phyloP scores from a whole-genome alignment of 2,797 vertebrate genomes.

The Tokudaia muenninki region DNA sequence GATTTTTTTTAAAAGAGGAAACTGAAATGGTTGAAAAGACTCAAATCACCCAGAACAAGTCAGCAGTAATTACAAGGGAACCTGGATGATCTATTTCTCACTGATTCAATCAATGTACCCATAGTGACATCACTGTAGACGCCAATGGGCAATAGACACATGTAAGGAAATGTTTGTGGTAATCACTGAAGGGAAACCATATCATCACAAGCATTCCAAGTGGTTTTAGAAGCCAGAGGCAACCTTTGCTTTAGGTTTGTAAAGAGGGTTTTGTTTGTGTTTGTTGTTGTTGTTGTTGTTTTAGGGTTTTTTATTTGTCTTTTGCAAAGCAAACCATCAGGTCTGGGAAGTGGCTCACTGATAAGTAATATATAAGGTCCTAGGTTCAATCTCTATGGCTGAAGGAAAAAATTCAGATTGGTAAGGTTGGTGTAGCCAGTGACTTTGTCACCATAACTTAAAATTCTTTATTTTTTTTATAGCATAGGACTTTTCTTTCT shows the following conservation, averaged over 20 bases:
- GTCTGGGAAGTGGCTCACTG: background rate
- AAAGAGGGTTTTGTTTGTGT: background rate
- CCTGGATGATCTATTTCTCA: background rate
- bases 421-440: background rate
- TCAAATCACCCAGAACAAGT: background rate
- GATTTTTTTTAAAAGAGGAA: background rate
- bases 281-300: too few relatives aligned
- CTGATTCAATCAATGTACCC: background rate
- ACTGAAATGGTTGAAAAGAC: conserved; percentile 23
- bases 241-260: background rate
- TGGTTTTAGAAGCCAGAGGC: conserved; percentile 4
- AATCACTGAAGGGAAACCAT: background rate
- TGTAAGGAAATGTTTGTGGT: background rate
- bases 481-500: too few relatives aligned
- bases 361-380: too few relatives aligned
- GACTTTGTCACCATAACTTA: background rate
- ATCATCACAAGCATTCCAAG: background rate
- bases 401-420: background rate
- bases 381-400: background rate
- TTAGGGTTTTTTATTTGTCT: background rate
- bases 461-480: background rate
- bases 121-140: background rate
- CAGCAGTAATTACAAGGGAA: background rate
- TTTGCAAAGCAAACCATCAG: conserved; percentile 29
- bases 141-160: background rate